A percentile compares a stretch with the other conserved stretches of the same genome.
Conservation (phyloP, 2,113 vertebrate genomes). For the Sardina pilchardus region DNA sequence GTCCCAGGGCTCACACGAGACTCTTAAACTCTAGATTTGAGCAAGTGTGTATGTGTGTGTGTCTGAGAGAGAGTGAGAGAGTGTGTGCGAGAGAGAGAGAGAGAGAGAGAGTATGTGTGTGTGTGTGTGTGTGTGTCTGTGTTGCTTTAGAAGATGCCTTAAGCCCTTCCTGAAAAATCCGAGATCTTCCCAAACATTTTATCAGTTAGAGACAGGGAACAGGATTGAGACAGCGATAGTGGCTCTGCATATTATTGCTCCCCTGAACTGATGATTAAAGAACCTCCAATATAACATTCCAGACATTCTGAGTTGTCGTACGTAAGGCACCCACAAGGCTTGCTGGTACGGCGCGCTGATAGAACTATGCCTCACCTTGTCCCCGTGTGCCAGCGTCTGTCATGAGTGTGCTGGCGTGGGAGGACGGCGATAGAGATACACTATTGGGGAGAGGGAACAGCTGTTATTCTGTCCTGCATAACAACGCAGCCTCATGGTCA, state of each 20-base stretch:
- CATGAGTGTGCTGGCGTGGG: background rate
- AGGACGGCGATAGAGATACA: background rate
- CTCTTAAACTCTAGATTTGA: background rate
- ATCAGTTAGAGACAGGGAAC: background rate
- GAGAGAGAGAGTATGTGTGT: slow-evolving; percentile 12
- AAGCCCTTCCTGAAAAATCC: slow-evolving; percentile 3
- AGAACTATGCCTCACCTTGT: background rate
- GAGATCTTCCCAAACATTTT: background rate
- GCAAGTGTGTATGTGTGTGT: slow-evolving; percentile 24
- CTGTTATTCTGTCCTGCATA: background rate
- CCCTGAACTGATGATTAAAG: background rate
- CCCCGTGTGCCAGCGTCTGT: background rate
- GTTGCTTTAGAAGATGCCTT: background rate
- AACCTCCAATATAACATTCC: slow-evolving; percentile 1
- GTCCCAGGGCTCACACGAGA: background rate
- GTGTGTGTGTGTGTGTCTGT: background rate
- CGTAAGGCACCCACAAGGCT: background rate
- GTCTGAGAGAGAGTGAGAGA: background rate
- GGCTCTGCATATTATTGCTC: background rate
- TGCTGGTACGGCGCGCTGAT: background rate
- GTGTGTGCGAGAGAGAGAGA: background rate
- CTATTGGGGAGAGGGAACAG: background rate
- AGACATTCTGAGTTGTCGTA: background rate
- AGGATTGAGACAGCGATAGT: background rate
- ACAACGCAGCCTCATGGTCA: background rate